phyloP scores from a whole-genome alignment of 2,797 vertebrate genomes.

The Chelonia mydas region DNA sequence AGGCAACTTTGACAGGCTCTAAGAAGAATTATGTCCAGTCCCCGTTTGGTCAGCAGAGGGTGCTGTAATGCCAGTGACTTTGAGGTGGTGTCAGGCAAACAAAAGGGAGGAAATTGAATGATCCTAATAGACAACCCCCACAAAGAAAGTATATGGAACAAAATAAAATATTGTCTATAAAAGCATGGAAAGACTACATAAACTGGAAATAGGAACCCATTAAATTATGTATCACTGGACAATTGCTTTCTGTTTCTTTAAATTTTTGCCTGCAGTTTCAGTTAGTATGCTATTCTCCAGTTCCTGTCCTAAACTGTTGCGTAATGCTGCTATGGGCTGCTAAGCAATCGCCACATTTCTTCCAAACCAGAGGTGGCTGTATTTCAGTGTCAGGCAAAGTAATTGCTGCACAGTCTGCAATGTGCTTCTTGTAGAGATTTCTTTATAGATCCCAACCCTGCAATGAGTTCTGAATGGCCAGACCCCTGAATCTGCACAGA shows the following conservation, averaged over 20 bases:
- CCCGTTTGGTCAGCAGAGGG: background rate
- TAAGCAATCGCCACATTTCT: background rate
- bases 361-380: fast-evolving
- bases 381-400: background rate
- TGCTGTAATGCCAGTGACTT: background rate
- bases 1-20: background rate
- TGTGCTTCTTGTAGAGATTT: background rate
- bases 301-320: background rate
- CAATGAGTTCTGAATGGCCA: background rate
- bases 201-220: background rate
- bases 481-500: background rate
- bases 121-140: background rate
- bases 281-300: fast-evolving
- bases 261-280: background rate
- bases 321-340: background rate
- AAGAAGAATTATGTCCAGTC: background rate
- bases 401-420: background rate
- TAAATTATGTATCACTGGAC: fast-evolving
- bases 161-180: background rate
- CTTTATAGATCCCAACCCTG: background rate
- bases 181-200: background rate
- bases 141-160: fast-evolving
- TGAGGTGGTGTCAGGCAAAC: background rate
- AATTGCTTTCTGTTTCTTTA: fast-evolving
- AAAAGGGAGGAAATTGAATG: background rate